Conservation (phyloP, 2,113 vertebrate genomes). For the Lophura nycthemera region DNA sequence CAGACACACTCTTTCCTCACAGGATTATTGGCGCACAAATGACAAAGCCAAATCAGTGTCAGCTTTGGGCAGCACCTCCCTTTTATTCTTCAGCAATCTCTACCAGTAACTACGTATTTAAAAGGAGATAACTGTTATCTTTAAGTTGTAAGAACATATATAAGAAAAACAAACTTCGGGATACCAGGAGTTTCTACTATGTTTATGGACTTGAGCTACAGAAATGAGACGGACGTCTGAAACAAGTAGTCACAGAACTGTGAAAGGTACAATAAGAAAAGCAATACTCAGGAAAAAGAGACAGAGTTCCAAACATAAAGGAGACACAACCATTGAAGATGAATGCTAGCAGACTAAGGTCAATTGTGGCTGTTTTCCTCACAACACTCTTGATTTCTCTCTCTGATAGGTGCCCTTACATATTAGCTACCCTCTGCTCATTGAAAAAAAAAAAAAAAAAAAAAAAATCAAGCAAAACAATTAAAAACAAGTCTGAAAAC, state of each 20-base stretch:
- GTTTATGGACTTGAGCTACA: neutral
- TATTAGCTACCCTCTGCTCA: neutral
- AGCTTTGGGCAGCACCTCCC: neutral
- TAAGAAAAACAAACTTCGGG: neutral
- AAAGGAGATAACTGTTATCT: neutral
- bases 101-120: neutral
- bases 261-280: neutral
- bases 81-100: neutral
- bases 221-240: rapidly evolving
- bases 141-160: neutral
- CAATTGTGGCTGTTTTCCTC: neutral
- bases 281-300: neutral
- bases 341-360: neutral
- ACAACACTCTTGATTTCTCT: neutral
- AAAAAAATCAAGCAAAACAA: neutral
- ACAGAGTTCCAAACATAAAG: slow-evolving; percentile 3
- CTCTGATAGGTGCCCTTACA: neutral
- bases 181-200: neutral
- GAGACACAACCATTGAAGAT: neutral
- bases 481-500: too few relatives aligned
- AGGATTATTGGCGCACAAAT: neutral
- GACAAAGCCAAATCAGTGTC: neutral
- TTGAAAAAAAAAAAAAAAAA: neutral
- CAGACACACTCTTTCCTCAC: neutral
- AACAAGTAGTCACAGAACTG: neutral